phyloP scores from a whole-genome alignment of 2,888 invertebrate species.

The Dryocosmus kuriphilus region DNA sequence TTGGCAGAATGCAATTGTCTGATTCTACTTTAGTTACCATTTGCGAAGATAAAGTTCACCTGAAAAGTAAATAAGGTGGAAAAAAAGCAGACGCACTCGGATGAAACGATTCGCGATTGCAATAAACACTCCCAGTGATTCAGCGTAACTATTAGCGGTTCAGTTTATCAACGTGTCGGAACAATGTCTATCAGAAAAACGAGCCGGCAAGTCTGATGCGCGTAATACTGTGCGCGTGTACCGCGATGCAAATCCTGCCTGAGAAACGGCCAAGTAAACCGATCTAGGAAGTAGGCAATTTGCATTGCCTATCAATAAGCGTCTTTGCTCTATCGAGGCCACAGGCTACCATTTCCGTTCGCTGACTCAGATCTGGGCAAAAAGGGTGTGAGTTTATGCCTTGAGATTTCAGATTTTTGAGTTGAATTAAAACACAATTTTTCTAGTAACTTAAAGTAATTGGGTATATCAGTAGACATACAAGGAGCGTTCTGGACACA shows the following conservation, averaged over 20 bases:
- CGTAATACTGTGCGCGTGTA: constrained; percentile 35
- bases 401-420: no score
- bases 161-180: constrained; percentile 32
- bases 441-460: no score
- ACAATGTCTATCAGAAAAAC: constrained; percentile 32
- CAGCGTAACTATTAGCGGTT: constrained; percentile 31
- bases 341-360: constrained; percentile 39
- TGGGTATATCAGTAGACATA: no score
- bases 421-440: no score
- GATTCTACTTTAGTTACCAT: constrained; percentile 28
- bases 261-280: constrained; percentile 42
- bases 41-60: constrained; percentile 4
- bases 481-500: no score
- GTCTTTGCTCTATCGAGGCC: constrained; percentile 34
- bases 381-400: neutral
- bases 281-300: constrained; percentile 62
- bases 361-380: neutral
- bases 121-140: constrained; percentile 39
- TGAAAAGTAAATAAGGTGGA: neutral
- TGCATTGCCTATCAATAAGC: constrained; percentile 61
- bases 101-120: constrained; percentile 27
- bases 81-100: constrained; percentile 19
- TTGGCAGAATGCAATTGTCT: constrained; percentile 22
- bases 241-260: constrained; percentile 31
- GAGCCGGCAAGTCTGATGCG: constrained; percentile 30